Base-by-base conservation (phyloP, 2,888 invertebrate species). In the Agonum fuliginosum region DNA sequence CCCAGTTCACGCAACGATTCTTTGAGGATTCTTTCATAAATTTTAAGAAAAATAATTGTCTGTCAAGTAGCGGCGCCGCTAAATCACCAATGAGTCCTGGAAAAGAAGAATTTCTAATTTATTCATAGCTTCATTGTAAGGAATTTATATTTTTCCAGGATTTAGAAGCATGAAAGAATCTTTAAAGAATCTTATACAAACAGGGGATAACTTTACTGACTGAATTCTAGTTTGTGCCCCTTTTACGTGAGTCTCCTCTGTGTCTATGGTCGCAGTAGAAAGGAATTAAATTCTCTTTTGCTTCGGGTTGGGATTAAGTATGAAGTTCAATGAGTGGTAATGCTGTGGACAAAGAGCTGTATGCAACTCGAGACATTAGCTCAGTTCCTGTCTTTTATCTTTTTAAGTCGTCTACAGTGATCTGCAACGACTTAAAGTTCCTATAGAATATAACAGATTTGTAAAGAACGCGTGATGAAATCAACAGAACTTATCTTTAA, bases 301-400 rank as follows among this genome's bases (percentile, higher is more conserved):
- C 46, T 17, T 46, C 17, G 46, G 12, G 46, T 17, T 6, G 4
- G 17, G 46, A 46, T 46, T 46, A 46, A n/a, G n/a, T n/a, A n/a
- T n/a, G n/a, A n/a, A n/a, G n/a, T n/a, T n/a, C n/a, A n/a, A n/a
- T n/a, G n/a, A 17, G 1, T 46, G 4, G 37, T 46, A 46, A 17
- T 14, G 17, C 17, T 46, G 1, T 46, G 20, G 54, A 54, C 54
- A 54, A 54, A 54, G 46, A 54, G 54, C n/a, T 27, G 54, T n/a
- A n/a, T 54, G 27, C 12, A 54, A 12, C 54, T 27, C 22, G 12
- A 54, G 22, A 17, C 54, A 54, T 54, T 54, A 54, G 54, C 54
- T 54, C 54, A 54, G 54, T 54, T 54, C 54, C 54, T 54, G 54
- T 54, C 54, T 54, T 54, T 54, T 54, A 54, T 54, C 24, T 20